phyloP scores from a whole-genome alignment of 2,888 invertebrate genomes.

The Imbricaverruca yamaguchii region DNA sequence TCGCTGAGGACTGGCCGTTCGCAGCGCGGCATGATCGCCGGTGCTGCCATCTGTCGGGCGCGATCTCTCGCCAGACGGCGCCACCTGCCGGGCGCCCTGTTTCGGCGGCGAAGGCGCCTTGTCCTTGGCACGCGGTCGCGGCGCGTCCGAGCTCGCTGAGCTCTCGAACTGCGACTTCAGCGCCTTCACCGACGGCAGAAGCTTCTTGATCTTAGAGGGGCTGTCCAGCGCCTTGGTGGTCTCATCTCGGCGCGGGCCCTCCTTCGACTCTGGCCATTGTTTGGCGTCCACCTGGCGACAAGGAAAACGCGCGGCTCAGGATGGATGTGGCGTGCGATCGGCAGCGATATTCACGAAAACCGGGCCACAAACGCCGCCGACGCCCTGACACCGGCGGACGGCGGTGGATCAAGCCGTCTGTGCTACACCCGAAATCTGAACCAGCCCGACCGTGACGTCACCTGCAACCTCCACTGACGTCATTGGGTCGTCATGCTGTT shows the following conservation, averaged over 20 bases:
- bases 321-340: neutral
- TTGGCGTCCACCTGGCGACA: constrained; percentile 32
- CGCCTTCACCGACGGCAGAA: constrained; percentile 36
- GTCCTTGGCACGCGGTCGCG: neutral
- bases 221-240: constrained; percentile 23
- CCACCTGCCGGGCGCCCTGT: neutral
- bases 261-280: constrained; percentile 28
- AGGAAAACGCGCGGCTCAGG: neutral
- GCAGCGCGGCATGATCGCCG: constrained; percentile 25
- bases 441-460: no score
- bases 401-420: no score
- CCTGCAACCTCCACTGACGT: no score
- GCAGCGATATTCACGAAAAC: neutral
- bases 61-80: neutral
- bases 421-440: no score
- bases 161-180: constrained; percentile 36
- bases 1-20: constrained; percentile 11
- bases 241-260: constrained; percentile 11
- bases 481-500: no score
- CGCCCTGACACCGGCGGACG: no score
- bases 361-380: neutral
- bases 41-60: neutral
- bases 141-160: neutral
- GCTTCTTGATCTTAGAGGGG: constrained; percentile 32
- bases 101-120: neutral